These are phyloP conservation scores for Aegithalos caudatus DNA, from an alignment of 2,113 vertebrate genomes.

Conservation along the genomic window DNA sequence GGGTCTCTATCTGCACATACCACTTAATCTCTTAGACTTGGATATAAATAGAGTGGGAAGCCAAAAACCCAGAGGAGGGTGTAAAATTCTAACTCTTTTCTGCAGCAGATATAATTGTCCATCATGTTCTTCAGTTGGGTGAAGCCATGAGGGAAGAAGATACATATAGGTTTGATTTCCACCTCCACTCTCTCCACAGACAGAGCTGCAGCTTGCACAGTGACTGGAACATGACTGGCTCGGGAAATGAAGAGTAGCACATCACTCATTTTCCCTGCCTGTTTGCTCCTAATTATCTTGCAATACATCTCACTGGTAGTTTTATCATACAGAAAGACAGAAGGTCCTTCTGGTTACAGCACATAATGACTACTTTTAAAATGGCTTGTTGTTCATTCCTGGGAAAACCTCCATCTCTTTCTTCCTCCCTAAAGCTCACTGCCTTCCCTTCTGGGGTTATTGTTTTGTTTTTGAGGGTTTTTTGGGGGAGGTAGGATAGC, in stretches of 20 bases:
- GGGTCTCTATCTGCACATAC: not conserved
- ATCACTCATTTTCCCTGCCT: slow-evolving; percentile 37
- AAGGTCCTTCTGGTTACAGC: slow-evolving; percentile 14
- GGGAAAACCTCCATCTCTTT: not conserved
- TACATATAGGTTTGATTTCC: not conserved
- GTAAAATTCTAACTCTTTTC: not conserved
- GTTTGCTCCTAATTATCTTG: slow-evolving; percentile 43
- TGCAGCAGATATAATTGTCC: not conserved
- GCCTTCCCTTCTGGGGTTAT: not conserved
- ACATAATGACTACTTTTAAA: slow-evolving; percentile 11
- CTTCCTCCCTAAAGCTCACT: not conserved
- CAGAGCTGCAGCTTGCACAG: not conserved
- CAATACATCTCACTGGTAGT: slow-evolving; percentile 15
- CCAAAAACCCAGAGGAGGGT: not conserved
- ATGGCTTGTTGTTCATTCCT: not conserved
- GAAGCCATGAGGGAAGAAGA: not conserved
- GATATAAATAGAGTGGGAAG: not conserved
- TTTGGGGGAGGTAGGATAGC: no score
- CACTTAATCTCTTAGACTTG: not conserved
- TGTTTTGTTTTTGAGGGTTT: not conserved
- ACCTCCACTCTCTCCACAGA: not conserved
- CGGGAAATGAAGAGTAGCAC: slow-evolving; percentile 15
- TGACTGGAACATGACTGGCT: not conserved
- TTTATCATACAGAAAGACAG: slow-evolving; percentile 31
- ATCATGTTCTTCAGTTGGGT: not conserved